Base-by-base conservation (phyloP, 30 jellyfish, hydroid and myxozoan species). In the Aurelia sp. region DNA sequence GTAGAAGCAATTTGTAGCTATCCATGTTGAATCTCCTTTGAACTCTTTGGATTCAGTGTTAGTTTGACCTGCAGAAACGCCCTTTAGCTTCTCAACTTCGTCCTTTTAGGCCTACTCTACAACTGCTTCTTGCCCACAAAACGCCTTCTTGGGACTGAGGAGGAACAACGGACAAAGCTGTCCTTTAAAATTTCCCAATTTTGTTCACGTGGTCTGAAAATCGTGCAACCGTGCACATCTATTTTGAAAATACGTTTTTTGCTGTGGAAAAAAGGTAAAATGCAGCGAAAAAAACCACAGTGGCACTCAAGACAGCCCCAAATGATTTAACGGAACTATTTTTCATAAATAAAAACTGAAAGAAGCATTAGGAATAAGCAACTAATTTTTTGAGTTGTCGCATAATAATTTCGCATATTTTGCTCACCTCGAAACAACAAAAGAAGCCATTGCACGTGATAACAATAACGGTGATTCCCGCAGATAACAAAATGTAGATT, bases 1-100 rank as follows among this genome's bases (percentile, higher is more conserved):
- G 37, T 19, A 80, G 77, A 57, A 80, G 81, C 76, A 80, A 80
- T 52, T 66, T 80, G 90, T 80, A 80, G 74, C 90, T 80, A 80
- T 80, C 90, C 90, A 80, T 80, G 0, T 23, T 44, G 55, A 44
- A 0, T 44, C 15, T 44, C 55, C 55, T 44, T 44, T 44, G 55
- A 44, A 44, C 55, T 44, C 55, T 7, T 47, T 19, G 53, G 33
- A 13, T 23, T 27, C 52, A 52, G 66, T 58, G 60, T 6, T 59
- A 64, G 37, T 37, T 44, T 59, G 44, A 65, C 61, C 48, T 21
- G 55, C 5, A 44, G 55, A 44, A 44, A 44, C 15, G 55, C 15
- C 55, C 55, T 44, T 10, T 44, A 44, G 55, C 55, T 44, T 44
- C 55, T 44, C 55, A 44, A 44, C 55, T 44, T 63, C 40, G 87